Base-by-base conservation (phyloP, 2,888 invertebrate species). In the Tinea semifulvella region DNA sequence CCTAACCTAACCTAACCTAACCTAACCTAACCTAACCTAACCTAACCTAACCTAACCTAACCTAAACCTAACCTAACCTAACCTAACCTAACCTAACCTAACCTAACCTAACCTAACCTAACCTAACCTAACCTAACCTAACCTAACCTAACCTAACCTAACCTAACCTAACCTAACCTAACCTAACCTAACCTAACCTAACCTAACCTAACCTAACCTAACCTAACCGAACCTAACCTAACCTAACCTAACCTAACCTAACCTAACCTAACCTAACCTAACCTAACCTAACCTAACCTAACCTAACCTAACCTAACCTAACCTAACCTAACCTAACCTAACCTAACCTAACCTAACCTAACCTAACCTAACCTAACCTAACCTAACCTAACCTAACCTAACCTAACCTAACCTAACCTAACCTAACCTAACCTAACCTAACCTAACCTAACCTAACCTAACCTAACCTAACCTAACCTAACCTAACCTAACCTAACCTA, bases 161-260 rank as follows among this genome's bases (percentile, higher is more conserved):
- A 49, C 51, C 52, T 52, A 50, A 52, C 51, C 52, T 51, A 50
- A 51, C 50, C 52, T 52, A 52, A 53, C 54, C 53, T 53, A 53
- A 54, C 53, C 53, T 54, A 53, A 54, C 54, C 52, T 52, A 53
- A 53, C 52, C 53, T 52, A 52, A 52, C 52, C 53, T 48, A 49
- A 49, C 48, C 50, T 50, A 53, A 51, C 51, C 52, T 53, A 51
- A 51, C 50, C 51, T 50, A 51, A 53, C 51, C 51, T 53, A 53
- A 53, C 51, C 51, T 50, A 53, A 50, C 50, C 51, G 50, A 51
- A 51, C 49, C 50, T 51, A 52, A 50, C 50, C 50, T 51, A 52
- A 51, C 50, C 50, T 48, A 51, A 49, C 50, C 50, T 49, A 50
- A 49, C 50, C 49, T 49, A 51, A 47, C 50, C 48, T 48, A 50